phyloP scores from a whole-genome alignment of 2,113 vertebrate species.

The Falco punctatus region DNA sequence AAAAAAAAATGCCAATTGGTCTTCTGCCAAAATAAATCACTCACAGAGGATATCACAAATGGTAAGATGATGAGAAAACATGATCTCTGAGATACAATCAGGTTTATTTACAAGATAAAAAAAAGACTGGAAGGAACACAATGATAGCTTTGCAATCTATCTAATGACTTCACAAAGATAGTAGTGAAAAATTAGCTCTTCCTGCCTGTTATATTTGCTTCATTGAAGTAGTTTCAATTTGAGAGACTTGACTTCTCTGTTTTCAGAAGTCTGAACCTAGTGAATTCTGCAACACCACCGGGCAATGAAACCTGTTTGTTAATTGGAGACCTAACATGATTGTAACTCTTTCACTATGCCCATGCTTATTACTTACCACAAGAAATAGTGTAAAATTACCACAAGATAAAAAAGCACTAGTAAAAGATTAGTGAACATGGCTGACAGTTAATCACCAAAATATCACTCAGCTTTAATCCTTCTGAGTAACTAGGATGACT shows the following conservation, averaged over 20 bases:
- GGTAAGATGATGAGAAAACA: background rate
- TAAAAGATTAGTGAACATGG: background rate
- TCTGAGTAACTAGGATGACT: background rate
- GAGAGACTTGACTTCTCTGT: background rate
- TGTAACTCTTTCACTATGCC: background rate
- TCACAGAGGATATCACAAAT: background rate
- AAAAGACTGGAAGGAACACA: background rate
- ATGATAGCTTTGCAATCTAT: background rate
- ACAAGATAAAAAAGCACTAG: background rate
- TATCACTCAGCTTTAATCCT: background rate
- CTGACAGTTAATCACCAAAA: background rate
- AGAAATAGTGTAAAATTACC: background rate
- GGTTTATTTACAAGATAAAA: background rate
- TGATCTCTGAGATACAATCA: background rate
- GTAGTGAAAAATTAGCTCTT: background rate
- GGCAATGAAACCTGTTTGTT: background rate
- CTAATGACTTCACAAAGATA: background rate
- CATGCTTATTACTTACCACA: background rate
- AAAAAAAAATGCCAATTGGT: background rate
- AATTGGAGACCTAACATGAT: background rate
- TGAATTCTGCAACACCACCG: background rate
- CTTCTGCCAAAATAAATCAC: background rate
- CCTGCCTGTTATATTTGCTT: background rate
- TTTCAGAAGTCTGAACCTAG: background rate
- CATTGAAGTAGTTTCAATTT: background rate